Conservation (phyloP, 1,140 invertebrate species). For the Rhyacophila brunnea region DNA sequence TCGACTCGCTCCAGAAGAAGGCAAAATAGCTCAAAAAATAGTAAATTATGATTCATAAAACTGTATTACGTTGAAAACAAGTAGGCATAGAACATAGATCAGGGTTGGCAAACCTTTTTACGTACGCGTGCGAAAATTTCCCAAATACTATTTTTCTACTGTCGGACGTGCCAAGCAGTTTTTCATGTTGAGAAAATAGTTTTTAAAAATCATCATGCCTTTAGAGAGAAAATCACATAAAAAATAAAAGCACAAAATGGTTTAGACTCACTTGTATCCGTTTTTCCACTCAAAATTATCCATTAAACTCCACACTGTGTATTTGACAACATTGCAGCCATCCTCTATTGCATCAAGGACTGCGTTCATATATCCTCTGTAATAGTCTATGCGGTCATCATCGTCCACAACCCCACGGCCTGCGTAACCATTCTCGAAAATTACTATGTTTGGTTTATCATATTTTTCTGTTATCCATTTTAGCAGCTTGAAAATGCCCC, state of each 20-base stretch:
- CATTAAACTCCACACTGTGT: conserved; percentile 69
- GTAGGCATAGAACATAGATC: too few species aligned
- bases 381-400: conserved; percentile 45
- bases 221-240: too few species aligned
- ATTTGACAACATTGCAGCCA: conserved; percentile 65
- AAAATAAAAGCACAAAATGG: background rate
- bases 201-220: too few species aligned
- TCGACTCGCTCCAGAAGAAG: too few species aligned
- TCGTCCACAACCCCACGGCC: conserved; percentile 48
- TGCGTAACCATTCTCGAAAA: conserved; percentile 67
- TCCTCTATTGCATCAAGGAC: conserved; percentile 67
- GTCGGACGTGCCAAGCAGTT: too few species aligned
- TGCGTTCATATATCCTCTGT: conserved; percentile 59
- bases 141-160: too few species aligned
- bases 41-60: too few species aligned
- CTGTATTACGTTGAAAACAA: too few species aligned
- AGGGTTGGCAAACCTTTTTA: too few species aligned
- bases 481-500: conserved; percentile 61
- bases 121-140: too few species aligned
- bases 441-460: conserved; percentile 58
- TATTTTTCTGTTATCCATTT: conserved; percentile 64
- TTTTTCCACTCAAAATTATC: conserved; percentile 73
- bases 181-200: too few species aligned
- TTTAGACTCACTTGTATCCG: conserved; percentile 54
- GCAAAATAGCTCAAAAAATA: too few species aligned